phyloP scores from a whole-genome alignment of 2,113 vertebrate genomes.

The Sander lucioperca region DNA sequence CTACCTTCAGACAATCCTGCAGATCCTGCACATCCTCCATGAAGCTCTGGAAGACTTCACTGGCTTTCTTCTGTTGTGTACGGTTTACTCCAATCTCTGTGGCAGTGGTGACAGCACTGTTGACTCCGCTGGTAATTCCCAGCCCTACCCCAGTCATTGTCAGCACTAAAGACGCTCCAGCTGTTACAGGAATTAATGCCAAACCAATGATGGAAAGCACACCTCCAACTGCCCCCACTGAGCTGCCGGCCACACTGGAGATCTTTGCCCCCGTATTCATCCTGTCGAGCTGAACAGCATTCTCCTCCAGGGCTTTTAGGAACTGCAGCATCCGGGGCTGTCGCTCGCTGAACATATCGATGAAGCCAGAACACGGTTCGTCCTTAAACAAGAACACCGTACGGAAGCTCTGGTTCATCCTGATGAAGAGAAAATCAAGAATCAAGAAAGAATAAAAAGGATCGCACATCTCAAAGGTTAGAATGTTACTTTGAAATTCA shows the following conservation, averaged over 20 bases:
- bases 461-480: background rate
- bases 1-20: conserved; percentile 49
- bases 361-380: conserved; percentile 12
- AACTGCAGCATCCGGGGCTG: conserved; percentile 48
- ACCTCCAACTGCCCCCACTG: conserved; percentile 61
- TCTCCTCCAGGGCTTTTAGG: conserved; percentile 39
- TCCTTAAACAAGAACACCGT: conserved; percentile 59
- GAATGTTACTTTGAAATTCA: background rate
- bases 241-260: conserved; percentile 71
- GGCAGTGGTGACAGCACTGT: conserved; percentile 38
- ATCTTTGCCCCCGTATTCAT: conserved; percentile 70
- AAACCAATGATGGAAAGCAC: conserved; percentile 67
- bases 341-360: conserved; percentile 31
- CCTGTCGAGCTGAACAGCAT: conserved; percentile 46
- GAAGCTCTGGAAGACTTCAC: conserved; percentile 47
- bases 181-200: conserved; percentile 64
- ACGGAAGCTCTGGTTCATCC: conserved; percentile 53
- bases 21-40: conserved; percentile 57
- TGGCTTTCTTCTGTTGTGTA: conserved; percentile 45
- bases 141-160: conserved; percentile 44
- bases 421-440: conserved; percentile 5
- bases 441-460: background rate
- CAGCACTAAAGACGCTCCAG: conserved; percentile 60
- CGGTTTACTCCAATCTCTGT: conserved; percentile 57
- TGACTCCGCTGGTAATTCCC: conserved; percentile 61